Conservation (phyloP, 2,113 vertebrate genomes). For the Halcyon senegalensis region DNA sequence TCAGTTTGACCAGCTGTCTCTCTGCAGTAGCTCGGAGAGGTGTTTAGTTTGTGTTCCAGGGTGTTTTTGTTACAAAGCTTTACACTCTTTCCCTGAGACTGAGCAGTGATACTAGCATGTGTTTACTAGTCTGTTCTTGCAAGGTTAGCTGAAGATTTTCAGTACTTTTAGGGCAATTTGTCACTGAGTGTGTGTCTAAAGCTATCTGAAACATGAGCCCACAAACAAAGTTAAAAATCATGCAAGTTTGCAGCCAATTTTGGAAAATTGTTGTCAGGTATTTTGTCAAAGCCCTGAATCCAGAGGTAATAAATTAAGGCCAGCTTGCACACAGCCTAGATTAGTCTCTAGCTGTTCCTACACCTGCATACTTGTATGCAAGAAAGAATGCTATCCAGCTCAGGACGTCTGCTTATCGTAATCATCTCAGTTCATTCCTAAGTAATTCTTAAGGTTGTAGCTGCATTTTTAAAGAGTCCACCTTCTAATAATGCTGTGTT, state of each 20-base stretch:
- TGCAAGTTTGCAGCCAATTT: background rate
- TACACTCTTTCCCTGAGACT: background rate
- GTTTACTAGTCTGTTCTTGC: background rate
- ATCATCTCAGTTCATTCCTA: background rate
- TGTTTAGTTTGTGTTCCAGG: background rate
- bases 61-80: background rate
- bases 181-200: background rate
- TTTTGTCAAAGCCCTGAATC: background rate
- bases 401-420: background rate
- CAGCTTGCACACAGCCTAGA: background rate
- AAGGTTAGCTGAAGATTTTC: background rate
- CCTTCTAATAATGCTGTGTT: no score
- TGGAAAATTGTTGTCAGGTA: background rate
- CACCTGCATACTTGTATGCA: no score
- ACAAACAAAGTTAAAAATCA: background rate
- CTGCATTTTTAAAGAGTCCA: background rate
- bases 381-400: background rate
- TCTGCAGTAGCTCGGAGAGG: background rate
- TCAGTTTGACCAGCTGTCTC: background rate
- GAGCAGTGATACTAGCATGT: background rate
- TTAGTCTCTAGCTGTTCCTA: background rate
- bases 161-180: background rate
- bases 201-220: accelerated
- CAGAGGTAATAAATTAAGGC: background rate
- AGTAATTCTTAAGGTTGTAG: background rate